Conservation (phyloP, 2,113 vertebrate species). For the Nipponia nippon region DNA sequence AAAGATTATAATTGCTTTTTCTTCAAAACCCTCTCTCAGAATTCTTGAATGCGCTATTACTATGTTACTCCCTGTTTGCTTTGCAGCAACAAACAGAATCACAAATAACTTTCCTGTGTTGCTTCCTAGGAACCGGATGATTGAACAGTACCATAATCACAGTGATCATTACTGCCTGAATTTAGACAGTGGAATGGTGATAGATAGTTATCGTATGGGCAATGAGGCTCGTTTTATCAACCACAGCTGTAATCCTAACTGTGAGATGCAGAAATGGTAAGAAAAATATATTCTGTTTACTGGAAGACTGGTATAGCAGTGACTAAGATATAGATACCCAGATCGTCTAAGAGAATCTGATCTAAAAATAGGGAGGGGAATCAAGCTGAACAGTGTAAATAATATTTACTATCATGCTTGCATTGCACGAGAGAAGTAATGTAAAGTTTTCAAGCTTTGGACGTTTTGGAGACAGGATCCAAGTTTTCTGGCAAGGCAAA, state of each 20-base stretch:
- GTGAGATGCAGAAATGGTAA: constrained; percentile 99
- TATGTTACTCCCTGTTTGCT: not conserved
- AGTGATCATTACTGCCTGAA: constrained; percentile 98
- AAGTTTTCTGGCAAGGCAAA: not conserved
- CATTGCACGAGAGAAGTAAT: not conserved
- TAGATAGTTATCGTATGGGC: constrained; percentile 98
- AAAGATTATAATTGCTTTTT: not conserved
- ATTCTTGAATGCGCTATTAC: not conserved
- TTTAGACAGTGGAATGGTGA: constrained; percentile 98
- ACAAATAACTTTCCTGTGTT: not conserved
- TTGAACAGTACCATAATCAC: constrained; percentile 95
- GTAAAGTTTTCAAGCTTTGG: not conserved
- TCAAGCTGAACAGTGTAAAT: not conserved
- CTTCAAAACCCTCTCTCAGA: not conserved
- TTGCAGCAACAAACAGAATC: not conserved
- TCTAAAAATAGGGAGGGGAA: not conserved
- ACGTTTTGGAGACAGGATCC: not conserved
- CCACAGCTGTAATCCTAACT: constrained; percentile 99
- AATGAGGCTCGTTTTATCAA: constrained; percentile 99
- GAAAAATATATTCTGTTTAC: not conserved
- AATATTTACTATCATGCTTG: not conserved
- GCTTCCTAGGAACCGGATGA: constrained; percentile 77
- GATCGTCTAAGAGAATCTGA: not conserved
- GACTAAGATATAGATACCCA: not conserved
- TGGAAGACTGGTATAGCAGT: not conserved